Evolutionary conservation across 2,888 invertebrate genomes (phyloP).

Genomic region (Sisyra nigra): DNA sequence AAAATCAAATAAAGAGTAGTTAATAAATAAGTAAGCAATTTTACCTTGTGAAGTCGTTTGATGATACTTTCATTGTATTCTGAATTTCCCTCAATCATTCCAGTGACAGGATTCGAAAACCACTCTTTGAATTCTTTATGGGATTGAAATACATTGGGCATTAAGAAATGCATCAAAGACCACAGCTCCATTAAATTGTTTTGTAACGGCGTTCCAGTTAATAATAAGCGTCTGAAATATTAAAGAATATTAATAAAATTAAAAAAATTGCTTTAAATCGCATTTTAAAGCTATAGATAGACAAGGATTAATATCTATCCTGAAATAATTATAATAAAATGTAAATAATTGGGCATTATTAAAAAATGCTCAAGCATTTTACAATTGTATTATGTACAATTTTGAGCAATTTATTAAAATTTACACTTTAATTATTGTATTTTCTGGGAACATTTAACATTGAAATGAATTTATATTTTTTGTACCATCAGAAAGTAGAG

Average conservation of each 20-base stretch:
- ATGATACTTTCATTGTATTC: slow-evolving; percentile 85
- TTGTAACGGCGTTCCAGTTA: slow-evolving; percentile 92
- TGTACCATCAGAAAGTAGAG: too few relatives aligned
- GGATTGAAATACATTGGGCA: slow-evolving; percentile 94
- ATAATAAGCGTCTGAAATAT: slow-evolving; percentile 53
- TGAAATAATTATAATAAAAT: too few relatives aligned
- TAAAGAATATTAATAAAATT: slow-evolving; percentile 2
- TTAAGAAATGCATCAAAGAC: slow-evolving; percentile 96
- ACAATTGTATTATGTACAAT: too few relatives aligned
- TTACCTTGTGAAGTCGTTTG: slow-evolving; percentile 74
- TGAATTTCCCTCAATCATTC: slow-evolving; percentile 86
- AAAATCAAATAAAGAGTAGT: slow-evolving; percentile 5
- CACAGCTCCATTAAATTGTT: slow-evolving; percentile 94
- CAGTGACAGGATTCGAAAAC: slow-evolving; percentile 95
- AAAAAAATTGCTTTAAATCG: not conserved
- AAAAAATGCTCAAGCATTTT: too few relatives aligned
- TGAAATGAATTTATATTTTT: too few relatives aligned
- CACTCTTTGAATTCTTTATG: slow-evolving; percentile 95
- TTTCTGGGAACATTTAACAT: too few relatives aligned
- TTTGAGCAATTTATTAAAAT: too few relatives aligned
- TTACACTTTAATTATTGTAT: too few relatives aligned
- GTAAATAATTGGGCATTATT: too few relatives aligned
- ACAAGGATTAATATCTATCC: too few relatives aligned
- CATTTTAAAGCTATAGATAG: too few relatives aligned
- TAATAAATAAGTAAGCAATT: slow-evolving; percentile 11